These are phyloP conservation scores for Daktulosphaira vitifoliae DNA, from an alignment of 1,140 invertebrate genomes.

Conservation along the genomic window DNA sequence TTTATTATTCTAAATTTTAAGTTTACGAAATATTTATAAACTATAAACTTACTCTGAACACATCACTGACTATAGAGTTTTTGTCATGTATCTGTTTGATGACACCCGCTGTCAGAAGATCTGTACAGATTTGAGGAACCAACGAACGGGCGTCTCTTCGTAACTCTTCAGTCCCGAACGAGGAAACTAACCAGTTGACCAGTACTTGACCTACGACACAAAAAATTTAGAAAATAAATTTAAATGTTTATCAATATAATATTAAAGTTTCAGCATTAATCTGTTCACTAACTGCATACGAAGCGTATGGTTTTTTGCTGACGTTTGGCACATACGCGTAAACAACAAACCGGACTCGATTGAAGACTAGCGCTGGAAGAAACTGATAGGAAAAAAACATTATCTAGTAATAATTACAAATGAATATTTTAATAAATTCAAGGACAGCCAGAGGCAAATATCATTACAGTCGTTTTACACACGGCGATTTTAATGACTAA, in stretches of 20 bases:
- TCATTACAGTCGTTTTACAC: no score
- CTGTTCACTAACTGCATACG: neutral
- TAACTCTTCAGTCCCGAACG: constrained; percentile 62
- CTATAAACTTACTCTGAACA: constrained; percentile 71
- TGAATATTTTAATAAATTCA: constrained; percentile 11
- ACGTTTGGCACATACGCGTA: no score
- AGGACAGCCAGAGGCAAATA: neutral
- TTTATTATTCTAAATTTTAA: no score
- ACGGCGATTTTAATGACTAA: no score
- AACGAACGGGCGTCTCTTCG: constrained; percentile 42
- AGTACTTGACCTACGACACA: constrained; percentile 71
- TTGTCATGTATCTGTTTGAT: constrained; percentile 66
- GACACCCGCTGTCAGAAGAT: constrained; percentile 79
- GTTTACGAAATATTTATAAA: no score
- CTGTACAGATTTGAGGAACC: constrained; percentile 74
- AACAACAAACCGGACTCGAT: neutral
- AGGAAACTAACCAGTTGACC: constrained; percentile 75
- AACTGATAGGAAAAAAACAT: neutral
- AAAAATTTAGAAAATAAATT: constrained; percentile 15
- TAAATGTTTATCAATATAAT: no score
- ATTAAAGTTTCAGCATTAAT: no score
- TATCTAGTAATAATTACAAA: neutral
- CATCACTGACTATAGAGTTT: constrained; percentile 50
- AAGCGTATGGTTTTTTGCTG: neutral
- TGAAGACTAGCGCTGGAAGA: neutral